Base-by-base conservation (phyloP, 2,797 vertebrate genomes). In the Monodelphis domestica region DNA sequence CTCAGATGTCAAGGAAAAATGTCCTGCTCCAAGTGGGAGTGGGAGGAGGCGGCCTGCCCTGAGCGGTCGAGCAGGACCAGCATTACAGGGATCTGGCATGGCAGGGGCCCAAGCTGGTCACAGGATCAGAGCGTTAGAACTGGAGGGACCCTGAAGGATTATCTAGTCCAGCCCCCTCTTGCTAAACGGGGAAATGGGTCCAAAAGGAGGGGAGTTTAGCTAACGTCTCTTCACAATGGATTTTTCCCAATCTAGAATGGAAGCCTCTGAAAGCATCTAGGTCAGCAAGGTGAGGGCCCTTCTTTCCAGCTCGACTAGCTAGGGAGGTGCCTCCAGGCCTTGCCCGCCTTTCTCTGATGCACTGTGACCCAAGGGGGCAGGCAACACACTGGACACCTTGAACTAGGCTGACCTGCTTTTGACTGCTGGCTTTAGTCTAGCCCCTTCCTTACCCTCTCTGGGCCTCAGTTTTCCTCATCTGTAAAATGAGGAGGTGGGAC, bases 1-100 rank as follows among this genome's bases (percentile, higher is more conserved):
- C 84, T 91, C 88, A 96, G 93, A 93, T 97, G 96, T 97, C 97
- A 97, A 89, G 94, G 88, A 97, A 97, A 97, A 97, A 97, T 97
- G 96, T 96, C 70, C 70, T 84, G 95, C 92, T 97, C 93, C 96
- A 96, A 84, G 70, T 45, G 11, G 38, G 70, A 38, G 70, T 38
- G 70, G 70, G 70, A 50, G 24, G 70, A 84, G 70, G 38, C 3
- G 1, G 38, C 50, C 70, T 84, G 70, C n/a, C n/a, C n/a, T n/a
- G n/a, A n/a, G n/a, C n/a, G n/a, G n/a, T n/a, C n/a, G n/a, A n/a
- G n/a, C n/a, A n/a, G n/a, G n/a, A n/a, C n/a, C n/a, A 24, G 38
- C 38, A 3, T 45, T 78, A 45, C 4, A 78, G 38, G 70, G 38
- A 84, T 84, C 38, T 84, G 70, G 70, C 21, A 84, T 11, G 21